Evolutionary conservation across 2,797 vertebrate species (phyloP), one percentile per base, ranked within the genome.

Genomic region (Myotis vivesi): DNA sequence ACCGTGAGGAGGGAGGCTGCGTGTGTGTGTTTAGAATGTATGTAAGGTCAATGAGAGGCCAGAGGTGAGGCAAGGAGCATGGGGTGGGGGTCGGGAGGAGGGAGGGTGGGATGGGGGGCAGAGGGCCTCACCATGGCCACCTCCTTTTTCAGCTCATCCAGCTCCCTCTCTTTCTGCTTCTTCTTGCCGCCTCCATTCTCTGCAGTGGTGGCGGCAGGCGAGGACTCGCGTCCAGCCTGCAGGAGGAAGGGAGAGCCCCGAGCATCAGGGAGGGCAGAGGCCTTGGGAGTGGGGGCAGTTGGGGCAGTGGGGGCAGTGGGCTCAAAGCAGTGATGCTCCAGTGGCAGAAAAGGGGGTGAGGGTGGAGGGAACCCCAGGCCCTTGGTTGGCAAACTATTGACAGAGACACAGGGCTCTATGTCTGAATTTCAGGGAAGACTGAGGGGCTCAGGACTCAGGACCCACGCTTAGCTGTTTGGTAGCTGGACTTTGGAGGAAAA

Each of bases 131-230:
- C 99, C 98, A 99, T 97, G 93, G 98, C 62, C 83, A 99, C 99
- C 96, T 99, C 99, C 98, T 99, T 99, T 98, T 99, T 99, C 97
- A 99, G 98, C 97, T 99, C 99, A 0, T 99, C 99, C 97, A 99
- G 97, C 94, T 99, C 97, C 96, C 96, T 98, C 2, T 99, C 99
- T 91, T 99, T 99, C 97, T 98, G 98, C 95, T 98, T 99, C 98
- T 97, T 99, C 98, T 99, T 99, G 87, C 98, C 98, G 0, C 98
- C 98, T 20, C 98, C 98, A 59, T 98, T 98, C 82, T 99, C 98
- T 0, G 98, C 95, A 0, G 98, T 97, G 89, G 99, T 98, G 82
- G 98, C 98, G 0, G 98, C 97, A 1, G 98, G 98, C 0, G 98
- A 98, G 75, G 98, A 98, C 91, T 99, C 98, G 0, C 98, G 98